These are phyloP conservation scores for Dolichopus griseipennis DNA, from an alignment of 2,888 invertebrate species.

Conservation along the genomic window DNA sequence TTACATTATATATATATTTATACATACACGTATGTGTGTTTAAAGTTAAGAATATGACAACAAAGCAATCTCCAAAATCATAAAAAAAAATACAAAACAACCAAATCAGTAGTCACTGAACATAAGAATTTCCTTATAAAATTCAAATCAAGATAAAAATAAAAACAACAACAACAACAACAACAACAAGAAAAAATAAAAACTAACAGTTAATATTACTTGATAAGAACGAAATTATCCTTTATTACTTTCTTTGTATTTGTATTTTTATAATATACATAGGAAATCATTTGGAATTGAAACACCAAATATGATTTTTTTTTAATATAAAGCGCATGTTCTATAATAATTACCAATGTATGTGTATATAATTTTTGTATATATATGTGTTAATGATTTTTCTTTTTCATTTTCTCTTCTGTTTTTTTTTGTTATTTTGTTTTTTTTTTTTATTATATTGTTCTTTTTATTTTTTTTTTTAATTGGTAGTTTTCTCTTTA, in stretches of 20 bases:
- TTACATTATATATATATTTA: too few species aligned
- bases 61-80: background rate
- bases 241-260: background rate
- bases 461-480: background rate
- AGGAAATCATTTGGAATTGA: background rate
- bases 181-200: background rate
- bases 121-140: background rate
- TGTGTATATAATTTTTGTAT: background rate
- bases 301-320: background rate
- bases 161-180: background rate
- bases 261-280: background rate
- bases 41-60: conserved; percentile 1
- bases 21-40: background rate
- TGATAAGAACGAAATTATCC: background rate
- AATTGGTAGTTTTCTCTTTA: too few species aligned
- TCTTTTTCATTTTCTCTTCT: background rate
- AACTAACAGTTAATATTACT: background rate
- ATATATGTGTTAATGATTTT: background rate
- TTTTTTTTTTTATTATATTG: background rate
- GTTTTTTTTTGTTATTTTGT: background rate
- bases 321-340: background rate
- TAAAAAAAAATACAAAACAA: background rate
- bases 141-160: background rate
- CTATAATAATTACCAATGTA: background rate
- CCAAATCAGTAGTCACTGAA: background rate